These are phyloP conservation scores for Hemaris fuciformis DNA, from an alignment of 2,888 invertebrate genomes.

Conservation along the genomic window DNA sequence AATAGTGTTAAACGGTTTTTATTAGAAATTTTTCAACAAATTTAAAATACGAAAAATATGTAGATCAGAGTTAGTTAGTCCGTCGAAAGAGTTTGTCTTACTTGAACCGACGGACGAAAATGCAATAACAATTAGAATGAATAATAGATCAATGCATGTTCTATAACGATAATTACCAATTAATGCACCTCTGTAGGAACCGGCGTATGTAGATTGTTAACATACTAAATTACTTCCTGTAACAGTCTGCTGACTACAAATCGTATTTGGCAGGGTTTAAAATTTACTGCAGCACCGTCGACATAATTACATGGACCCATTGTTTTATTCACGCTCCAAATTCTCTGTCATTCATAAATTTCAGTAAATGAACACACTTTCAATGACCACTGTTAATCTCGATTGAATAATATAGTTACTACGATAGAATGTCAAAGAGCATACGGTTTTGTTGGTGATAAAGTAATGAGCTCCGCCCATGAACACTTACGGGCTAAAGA, in stretches of 20 bases:
- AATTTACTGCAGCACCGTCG: conserved; percentile 11
- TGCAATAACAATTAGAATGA: background rate
- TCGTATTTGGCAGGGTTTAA: conserved; percentile 12
- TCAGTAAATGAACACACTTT: conserved; percentile 49
- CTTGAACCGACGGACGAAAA: background rate
- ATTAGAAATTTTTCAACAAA: no score
- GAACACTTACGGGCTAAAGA: no score
- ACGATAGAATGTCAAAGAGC: no score
- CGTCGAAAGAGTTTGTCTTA: no score
- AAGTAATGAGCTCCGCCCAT: no score
- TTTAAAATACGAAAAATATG: background rate
- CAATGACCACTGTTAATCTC: conserved; percentile 44
- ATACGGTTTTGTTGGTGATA: no score
- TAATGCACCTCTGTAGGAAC: conserved; percentile 13
- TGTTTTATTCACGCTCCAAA: conserved; percentile 71
- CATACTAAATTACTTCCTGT: conserved; percentile 17
- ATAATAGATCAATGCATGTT: conserved; percentile 3
- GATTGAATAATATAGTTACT: no score
- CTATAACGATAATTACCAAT: conserved; percentile 9
- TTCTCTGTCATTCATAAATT: conserved; percentile 48
- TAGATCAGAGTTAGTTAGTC: no score
- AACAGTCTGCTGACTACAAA: conserved; percentile 15
- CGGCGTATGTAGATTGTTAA: conserved; percentile 8
- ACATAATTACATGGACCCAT: conserved; percentile 31
- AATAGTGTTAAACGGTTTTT: no score